Percentiles rank a stretch among this genome's conserved stretches.
Evolutionary conservation across 2,888 invertebrate genomes (phyloP).

Genomic region (Netelia fuscicornis): DNA sequence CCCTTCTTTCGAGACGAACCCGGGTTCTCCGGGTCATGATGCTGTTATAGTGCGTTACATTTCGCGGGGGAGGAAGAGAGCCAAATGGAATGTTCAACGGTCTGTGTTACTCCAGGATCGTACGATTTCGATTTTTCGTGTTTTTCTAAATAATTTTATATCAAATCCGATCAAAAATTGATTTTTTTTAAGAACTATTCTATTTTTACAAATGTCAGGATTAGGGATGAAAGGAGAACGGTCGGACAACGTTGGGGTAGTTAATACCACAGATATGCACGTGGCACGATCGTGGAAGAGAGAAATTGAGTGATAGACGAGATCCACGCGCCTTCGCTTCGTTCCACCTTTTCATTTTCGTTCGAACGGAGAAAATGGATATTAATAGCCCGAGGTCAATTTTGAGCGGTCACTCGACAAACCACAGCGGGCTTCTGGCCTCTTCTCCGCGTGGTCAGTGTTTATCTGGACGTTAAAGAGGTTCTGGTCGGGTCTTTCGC

Average conservation of each 20-base stretch:
- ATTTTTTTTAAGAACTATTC: too few relatives aligned
- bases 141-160: neutral
- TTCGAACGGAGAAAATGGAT: conserved; percentile 80
- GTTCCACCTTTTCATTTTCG: conserved; percentile 68
- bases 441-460: conserved; percentile 28
- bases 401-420: conserved; percentile 69
- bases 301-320: conserved; percentile 57
- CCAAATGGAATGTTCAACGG: neutral
- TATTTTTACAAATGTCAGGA: too few relatives aligned
- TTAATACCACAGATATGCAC: conserved; percentile 1
- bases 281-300: conserved; percentile 18
- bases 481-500: neutral
- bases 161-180: neutral
- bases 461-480: conserved; percentile 54
- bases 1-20: conserved; percentile 75
- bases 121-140: neutral
- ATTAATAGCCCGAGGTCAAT: conserved; percentile 76
- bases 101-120: neutral
- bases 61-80: neutral
- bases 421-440: conserved; percentile 24
- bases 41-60: neutral
- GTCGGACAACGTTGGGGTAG: neutral
- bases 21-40: neutral
- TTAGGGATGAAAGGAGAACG: neutral
- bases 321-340: conserved; percentile 59